These are phyloP conservation scores for Morpho achilles DNA, from an alignment of 2,888 invertebrate species.

Conservation along the genomic window DNA sequence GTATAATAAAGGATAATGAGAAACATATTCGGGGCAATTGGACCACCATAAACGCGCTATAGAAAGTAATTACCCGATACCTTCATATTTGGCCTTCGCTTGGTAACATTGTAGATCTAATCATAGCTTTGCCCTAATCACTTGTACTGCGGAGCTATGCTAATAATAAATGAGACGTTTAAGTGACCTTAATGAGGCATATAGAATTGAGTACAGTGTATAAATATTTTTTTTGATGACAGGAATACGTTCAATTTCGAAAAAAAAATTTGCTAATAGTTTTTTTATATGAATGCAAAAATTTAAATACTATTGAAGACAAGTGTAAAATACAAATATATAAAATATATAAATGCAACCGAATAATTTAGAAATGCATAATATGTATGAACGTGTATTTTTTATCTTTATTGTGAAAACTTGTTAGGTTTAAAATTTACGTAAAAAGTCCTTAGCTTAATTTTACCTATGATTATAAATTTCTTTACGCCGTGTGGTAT, in stretches of 20 bases:
- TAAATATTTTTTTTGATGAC: neutral
- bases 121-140: constrained; percentile 27
- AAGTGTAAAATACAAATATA: too few relatives aligned
- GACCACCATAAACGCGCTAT: constrained; percentile 28
- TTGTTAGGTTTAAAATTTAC: too few relatives aligned
- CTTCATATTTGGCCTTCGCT: constrained; percentile 29
- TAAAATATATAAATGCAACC: too few relatives aligned
- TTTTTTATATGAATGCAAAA: too few relatives aligned
- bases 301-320: too few relatives aligned
- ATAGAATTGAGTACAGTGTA: constrained; percentile 11
- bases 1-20: constrained; percentile 35
- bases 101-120: constrained; percentile 26
- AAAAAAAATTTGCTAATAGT: too few relatives aligned
- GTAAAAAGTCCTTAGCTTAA: too few relatives aligned
- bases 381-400: too few relatives aligned
- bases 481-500: too few relatives aligned
- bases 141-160: constrained; percentile 22
- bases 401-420: too few relatives aligned
- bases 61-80: constrained; percentile 30
- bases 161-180: constrained; percentile 25
- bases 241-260: neutral
- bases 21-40: constrained; percentile 32
- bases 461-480: too few relatives aligned
- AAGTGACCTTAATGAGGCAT: constrained; percentile 20
- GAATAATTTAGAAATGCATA: too few relatives aligned